Conservation (phyloP, 1,140 invertebrate genomes). For the Hyposmocoma kahamanoa region DNA sequence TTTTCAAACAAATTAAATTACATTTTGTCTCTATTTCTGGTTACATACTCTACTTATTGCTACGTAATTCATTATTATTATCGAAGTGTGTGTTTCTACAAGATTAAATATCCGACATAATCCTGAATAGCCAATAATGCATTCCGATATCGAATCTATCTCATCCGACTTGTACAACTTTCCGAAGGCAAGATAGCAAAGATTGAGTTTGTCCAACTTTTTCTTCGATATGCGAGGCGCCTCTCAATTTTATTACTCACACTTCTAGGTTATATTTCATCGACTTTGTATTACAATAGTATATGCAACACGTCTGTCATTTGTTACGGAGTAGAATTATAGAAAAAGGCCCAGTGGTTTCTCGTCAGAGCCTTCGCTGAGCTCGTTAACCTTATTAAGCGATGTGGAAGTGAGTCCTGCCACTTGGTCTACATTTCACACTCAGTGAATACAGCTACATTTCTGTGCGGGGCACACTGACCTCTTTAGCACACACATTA, state of each 20-base stretch:
- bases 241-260: slow-evolving; percentile 28
- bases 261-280: no score
- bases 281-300: no score
- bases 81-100: neutral
- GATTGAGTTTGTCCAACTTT: slow-evolving; percentile 42
- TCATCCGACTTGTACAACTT: slow-evolving; percentile 58
- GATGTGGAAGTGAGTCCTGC: slow-evolving; percentile 33
- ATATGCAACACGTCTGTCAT: no score
- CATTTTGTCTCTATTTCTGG: no score
- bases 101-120: slow-evolving; percentile 31
- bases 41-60: no score
- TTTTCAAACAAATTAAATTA: no score
- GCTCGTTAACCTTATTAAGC: slow-evolving; percentile 53
- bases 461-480: no score
- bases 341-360: no score
- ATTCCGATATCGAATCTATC: slow-evolving; percentile 54
- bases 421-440: no score
- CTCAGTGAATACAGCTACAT: slow-evolving; percentile 11
- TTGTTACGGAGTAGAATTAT: no score
- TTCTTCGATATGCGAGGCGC: slow-evolving; percentile 17
- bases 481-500: no score
- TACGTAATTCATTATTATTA: no score
- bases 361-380: slow-evolving; percentile 32
- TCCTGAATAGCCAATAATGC: slow-evolving; percentile 54
- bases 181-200: slow-evolving; percentile 38